A percentile compares a stretch with the other conserved stretches of the same genome.
Evolutionary conservation across 2,113 vertebrate species (phyloP).

Genomic region (Clarias macrocephalus): DNA sequence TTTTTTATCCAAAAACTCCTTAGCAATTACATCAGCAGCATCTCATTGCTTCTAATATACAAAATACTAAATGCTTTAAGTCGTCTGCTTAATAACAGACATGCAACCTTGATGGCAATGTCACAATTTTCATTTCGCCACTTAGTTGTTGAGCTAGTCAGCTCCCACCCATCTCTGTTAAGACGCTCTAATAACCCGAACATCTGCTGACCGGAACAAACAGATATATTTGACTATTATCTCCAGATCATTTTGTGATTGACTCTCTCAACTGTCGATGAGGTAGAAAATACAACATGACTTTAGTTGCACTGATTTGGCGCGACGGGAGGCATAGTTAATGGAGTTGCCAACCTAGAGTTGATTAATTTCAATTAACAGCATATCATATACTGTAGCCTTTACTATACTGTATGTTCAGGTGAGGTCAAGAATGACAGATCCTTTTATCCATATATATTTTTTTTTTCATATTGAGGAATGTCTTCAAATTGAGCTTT

Average conservation of each 20-base stretch:
- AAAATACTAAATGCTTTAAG: not conserved
- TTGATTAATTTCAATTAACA: not conserved
- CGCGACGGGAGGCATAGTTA: not conserved
- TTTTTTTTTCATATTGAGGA: not conserved
- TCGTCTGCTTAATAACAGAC: not conserved
- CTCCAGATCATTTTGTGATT: not conserved
- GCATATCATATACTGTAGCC: not conserved
- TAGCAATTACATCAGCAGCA: no score
- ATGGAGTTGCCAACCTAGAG: not conserved
- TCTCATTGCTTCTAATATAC: no score
- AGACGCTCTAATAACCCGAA: no score
- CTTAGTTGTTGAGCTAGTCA: not conserved
- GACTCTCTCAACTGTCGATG: no score
- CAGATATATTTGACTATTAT: not conserved
- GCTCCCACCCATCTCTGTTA: no score
- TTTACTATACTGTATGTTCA: not conserved
- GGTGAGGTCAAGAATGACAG: not conserved
- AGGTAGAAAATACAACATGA: no score
- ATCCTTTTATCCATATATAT: not conserved
- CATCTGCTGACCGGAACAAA: not conserved
- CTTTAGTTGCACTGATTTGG: not conserved
- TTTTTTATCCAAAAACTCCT: not conserved
- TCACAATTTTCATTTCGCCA: not conserved
- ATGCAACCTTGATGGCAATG: not conserved
- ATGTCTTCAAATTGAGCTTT: not conserved